These are phyloP conservation scores for Aethina tumida DNA, from an alignment of 1,140 invertebrate genomes.

Conservation along the genomic window DNA sequence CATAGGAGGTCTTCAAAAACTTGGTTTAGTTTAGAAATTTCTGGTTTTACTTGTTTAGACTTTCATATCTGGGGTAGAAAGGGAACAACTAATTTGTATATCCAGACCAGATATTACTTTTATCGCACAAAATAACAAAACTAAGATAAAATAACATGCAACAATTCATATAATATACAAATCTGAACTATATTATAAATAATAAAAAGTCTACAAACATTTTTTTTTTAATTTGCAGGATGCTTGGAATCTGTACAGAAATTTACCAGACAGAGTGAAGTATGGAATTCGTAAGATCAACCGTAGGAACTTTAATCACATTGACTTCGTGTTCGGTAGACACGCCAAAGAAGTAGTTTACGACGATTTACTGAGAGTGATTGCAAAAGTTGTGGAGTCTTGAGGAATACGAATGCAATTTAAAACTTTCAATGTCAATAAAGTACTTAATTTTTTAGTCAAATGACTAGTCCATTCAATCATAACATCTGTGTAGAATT, in stretches of 20 bases:
- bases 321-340: slow-evolving; percentile 27
- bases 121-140: no score
- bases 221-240: slow-evolving; percentile 22
- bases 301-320: slow-evolving; percentile 26
- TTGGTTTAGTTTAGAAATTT: no score
- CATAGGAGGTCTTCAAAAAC: no score
- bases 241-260: slow-evolving; percentile 23
- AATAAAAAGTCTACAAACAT: no score
- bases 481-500: neutral
- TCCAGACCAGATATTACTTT: no score
- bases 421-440: neutral
- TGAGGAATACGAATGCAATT: neutral
- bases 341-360: slow-evolving; percentile 24
- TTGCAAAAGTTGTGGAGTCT: slow-evolving; percentile 15
- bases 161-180: no score
- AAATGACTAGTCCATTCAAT: neutral
- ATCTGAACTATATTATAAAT: no score
- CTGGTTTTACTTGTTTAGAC: no score
- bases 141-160: no score
- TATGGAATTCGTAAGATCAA: slow-evolving; percentile 23
- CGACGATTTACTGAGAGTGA: slow-evolving; percentile 20
- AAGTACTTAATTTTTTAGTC: neutral
- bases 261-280: slow-evolving; percentile 19
- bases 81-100: no score
- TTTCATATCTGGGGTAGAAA: no score